Evolutionary conservation across 2,797 vertebrate genomes (phyloP).

Genomic region (Characodon lateralis): DNA sequence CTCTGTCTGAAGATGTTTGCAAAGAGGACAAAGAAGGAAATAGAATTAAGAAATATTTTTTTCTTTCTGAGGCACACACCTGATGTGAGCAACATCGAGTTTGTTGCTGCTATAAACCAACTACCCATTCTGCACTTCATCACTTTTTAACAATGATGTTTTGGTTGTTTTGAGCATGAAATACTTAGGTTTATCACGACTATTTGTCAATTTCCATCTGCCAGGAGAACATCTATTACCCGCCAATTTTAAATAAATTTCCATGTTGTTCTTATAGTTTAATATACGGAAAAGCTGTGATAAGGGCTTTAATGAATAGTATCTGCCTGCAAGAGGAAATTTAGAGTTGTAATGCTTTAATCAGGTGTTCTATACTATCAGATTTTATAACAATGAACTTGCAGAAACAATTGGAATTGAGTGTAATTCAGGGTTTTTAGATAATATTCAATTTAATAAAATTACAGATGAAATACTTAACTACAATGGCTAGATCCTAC

Average conservation of each 20-base stretch:
- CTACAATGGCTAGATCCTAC: neutral
- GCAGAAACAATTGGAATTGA: neutral
- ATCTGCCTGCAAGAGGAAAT: neutral
- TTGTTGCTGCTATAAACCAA: constrained; percentile 18
- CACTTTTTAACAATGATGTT: neutral
- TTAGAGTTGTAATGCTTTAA: neutral
- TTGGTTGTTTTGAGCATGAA: neutral
- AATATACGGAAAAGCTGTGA: neutral
- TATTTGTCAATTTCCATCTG: neutral
- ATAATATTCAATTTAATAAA: neutral
- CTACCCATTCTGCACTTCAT: neutral
- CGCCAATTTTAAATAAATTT: neutral
- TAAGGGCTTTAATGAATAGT: neutral
- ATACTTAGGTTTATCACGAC: neutral
- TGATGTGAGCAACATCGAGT: constrained; percentile 68
- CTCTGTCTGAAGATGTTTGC: constrained; percentile 20
- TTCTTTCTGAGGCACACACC: constrained; percentile 18
- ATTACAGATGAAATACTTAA: too few species aligned
- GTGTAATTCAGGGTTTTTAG: neutral
- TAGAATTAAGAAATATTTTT: constrained; percentile 35
- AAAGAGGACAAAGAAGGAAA: constrained; percentile 14
- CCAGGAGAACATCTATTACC: neutral
- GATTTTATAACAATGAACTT: neutral
- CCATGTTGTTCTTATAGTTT: neutral
- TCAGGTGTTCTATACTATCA: neutral